Percentiles rank a stretch among this genome's conserved stretches.
These are phyloP conservation scores for Tanytarsus gracilentus DNA, from an alignment of 2,888 invertebrate genomes.

Conservation along the genomic window DNA sequence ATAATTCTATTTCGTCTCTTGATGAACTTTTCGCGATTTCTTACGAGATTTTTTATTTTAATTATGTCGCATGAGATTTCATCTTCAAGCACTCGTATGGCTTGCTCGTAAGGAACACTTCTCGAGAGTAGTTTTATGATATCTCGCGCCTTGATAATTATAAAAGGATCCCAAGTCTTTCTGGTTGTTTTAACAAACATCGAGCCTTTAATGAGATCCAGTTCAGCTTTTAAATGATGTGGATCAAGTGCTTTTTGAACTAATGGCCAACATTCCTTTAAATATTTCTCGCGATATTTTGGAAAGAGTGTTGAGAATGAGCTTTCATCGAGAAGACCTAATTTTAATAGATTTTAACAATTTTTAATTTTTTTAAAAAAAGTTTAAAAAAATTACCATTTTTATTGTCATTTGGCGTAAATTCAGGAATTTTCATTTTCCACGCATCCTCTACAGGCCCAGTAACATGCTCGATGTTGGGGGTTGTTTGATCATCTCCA, in stretches of 20 bases:
- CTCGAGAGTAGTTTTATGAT: slow-evolving; percentile 89
- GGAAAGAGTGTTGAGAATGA: slow-evolving; percentile 96
- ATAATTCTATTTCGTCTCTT: slow-evolving; percentile 90
- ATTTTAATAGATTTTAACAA: neutral
- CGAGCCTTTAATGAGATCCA: slow-evolving; percentile 89
- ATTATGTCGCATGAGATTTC: slow-evolving; percentile 91
- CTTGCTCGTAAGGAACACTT: slow-evolving; percentile 96
- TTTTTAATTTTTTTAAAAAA: neutral
- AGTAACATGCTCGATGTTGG: slow-evolving; percentile 31
- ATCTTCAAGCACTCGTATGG: slow-evolving; percentile 75
- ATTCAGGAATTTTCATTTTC: slow-evolving; percentile 76
- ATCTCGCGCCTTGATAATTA: slow-evolving; percentile 92
- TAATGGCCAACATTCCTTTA: slow-evolving; percentile 90
- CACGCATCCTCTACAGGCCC: slow-evolving; percentile 76
- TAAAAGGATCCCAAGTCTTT: slow-evolving; percentile 98
- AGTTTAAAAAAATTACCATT: slow-evolving; percentile 39
- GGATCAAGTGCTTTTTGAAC: slow-evolving; percentile 78
- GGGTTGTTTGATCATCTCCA: slow-evolving; percentile 29
- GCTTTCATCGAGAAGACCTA: slow-evolving; percentile 73
- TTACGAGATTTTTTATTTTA: slow-evolving; percentile 84
- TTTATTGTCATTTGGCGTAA: slow-evolving; percentile 75
- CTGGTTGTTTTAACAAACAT: slow-evolving; percentile 90
- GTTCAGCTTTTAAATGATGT: slow-evolving; percentile 71
- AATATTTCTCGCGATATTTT: slow-evolving; percentile 91
- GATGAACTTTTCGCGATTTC: slow-evolving; percentile 88